Conservation (phyloP, 1,140 invertebrate species). For the Drosophila sp. region DNA sequence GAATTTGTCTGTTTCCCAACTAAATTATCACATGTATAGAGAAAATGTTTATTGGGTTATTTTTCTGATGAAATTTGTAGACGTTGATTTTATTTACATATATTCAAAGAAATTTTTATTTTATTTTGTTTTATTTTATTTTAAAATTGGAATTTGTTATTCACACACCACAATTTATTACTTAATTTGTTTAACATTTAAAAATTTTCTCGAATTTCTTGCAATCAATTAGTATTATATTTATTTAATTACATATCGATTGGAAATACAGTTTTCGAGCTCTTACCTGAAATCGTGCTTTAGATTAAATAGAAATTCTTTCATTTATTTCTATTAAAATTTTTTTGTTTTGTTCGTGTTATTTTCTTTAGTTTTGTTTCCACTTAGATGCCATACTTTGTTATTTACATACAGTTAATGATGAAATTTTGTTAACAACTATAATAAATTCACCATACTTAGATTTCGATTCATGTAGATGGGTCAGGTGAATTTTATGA, state of each 20-base stretch:
- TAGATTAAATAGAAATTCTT: constrained; percentile 21
- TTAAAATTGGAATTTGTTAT: constrained; percentile 75
- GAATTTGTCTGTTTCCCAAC: constrained; percentile 48
- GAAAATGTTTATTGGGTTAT: constrained; percentile 48
- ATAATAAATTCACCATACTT: constrained; percentile 28
- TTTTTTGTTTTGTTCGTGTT: neutral
- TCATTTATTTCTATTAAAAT: neutral
- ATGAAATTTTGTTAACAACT: constrained; percentile 20
- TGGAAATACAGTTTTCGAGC: constrained; percentile 31
- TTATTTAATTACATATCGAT: constrained; percentile 33
- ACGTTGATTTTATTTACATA: constrained; percentile 11
- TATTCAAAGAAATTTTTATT: constrained; percentile 71
- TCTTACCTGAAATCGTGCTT: constrained; percentile 11
- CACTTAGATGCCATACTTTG: neutral
- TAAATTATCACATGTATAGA: constrained; percentile 66
- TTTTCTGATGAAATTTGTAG: constrained; percentile 36
- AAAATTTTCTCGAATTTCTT: constrained; percentile 33
- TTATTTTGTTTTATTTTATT: constrained; percentile 74
- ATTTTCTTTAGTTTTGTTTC: constrained; percentile 4
- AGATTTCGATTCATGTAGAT: constrained; percentile 17
- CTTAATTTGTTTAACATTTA: constrained; percentile 55
- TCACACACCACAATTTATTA: constrained; percentile 72
- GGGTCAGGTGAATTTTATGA: constrained; percentile 3
- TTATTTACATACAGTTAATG: constrained; percentile 25
- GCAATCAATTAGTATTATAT: constrained; percentile 26